phyloP scores from a whole-genome alignment of 1,140 invertebrate genomes.

The Cydia pomonella region DNA sequence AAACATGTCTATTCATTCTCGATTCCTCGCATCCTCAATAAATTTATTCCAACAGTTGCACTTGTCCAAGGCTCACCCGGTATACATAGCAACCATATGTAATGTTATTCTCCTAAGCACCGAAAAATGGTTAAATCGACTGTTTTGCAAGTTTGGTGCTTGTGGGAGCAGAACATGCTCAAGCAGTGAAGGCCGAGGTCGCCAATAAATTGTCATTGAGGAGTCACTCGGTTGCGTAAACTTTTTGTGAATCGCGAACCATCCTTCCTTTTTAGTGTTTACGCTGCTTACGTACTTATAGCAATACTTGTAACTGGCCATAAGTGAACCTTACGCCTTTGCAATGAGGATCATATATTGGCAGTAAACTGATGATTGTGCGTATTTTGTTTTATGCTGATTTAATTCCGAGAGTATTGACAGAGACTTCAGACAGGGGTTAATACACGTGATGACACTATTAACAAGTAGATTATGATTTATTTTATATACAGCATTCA shows the following conservation, averaged over 20 bases:
- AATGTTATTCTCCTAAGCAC: not conserved
- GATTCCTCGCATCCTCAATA: too few relatives aligned
- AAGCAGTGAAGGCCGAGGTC: constrained; percentile 64
- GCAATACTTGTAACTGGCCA: too few relatives aligned
- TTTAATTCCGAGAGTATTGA: not conserved
- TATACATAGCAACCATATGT: not conserved
- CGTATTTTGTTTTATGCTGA: not conserved
- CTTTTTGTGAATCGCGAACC: constrained; percentile 33
- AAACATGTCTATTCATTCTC: too few relatives aligned
- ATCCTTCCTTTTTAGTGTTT: constrained; percentile 24
- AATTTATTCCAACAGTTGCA: not conserved
- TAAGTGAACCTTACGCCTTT: too few relatives aligned
- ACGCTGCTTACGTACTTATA: not conserved
- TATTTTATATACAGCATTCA: too few relatives aligned
- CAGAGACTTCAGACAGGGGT: not conserved
- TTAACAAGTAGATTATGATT: too few relatives aligned
- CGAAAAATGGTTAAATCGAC: constrained; percentile 31
- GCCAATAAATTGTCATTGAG: constrained; percentile 57
- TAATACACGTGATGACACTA: too few relatives aligned
- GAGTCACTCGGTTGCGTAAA: constrained; percentile 54
- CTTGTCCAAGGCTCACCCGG: not conserved
- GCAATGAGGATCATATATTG: too few relatives aligned
- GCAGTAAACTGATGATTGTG: not conserved
- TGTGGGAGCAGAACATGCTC: constrained; percentile 49
- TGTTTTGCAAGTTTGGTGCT: constrained; percentile 48